Percentiles rank a stretch among this genome's conserved stretches.
Evolutionary conservation across 2,888 invertebrate genomes (phyloP).

Genomic region (Leptogaster cylindrica): DNA sequence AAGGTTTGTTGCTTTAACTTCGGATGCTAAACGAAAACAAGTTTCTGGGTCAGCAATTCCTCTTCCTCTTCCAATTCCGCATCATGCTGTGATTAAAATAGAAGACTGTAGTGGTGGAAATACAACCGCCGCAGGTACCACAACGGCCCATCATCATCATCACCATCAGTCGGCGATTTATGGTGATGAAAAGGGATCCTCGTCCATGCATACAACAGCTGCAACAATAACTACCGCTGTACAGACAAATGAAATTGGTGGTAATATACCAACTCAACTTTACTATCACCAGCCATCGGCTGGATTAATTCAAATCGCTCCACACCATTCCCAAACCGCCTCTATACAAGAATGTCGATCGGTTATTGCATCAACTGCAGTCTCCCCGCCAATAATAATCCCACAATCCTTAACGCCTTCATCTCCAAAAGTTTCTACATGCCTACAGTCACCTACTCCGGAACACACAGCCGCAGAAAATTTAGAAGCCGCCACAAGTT

Average conservation of each 20-base stretch:
- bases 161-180: conserved; percentile 51
- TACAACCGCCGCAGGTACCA: conserved; percentile 48
- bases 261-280: conserved; percentile 46
- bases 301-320: conserved; percentile 48
- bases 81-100: conserved; percentile 70
- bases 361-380: conserved; percentile 21
- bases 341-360: conserved; percentile 43
- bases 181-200: conserved; percentile 51
- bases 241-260: conserved; percentile 47
- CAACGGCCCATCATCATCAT: conserved; percentile 59
- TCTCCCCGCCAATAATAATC: conserved; percentile 37
- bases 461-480: conserved; percentile 60
- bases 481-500: conserved; percentile 62
- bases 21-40: conserved; percentile 62
- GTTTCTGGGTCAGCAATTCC: conserved; percentile 55
- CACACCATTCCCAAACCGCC: conserved; percentile 30
- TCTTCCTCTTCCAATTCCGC: conserved; percentile 61
- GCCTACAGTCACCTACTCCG: conserved; percentile 68
- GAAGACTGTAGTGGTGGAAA: conserved; percentile 66
- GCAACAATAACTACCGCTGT: conserved; percentile 47
- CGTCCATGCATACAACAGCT: conserved; percentile 46
- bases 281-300: conserved; percentile 49
- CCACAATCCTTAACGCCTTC: conserved; percentile 13
- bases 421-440: conserved; percentile 41
- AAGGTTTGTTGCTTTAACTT: conserved; percentile 70